Percentiles rank a stretch among this genome's conserved stretches.
These are phyloP conservation scores for Arvicanthis niloticus DNA, from an alignment of 2,113 vertebrate genomes.

Conservation along the genomic window DNA sequence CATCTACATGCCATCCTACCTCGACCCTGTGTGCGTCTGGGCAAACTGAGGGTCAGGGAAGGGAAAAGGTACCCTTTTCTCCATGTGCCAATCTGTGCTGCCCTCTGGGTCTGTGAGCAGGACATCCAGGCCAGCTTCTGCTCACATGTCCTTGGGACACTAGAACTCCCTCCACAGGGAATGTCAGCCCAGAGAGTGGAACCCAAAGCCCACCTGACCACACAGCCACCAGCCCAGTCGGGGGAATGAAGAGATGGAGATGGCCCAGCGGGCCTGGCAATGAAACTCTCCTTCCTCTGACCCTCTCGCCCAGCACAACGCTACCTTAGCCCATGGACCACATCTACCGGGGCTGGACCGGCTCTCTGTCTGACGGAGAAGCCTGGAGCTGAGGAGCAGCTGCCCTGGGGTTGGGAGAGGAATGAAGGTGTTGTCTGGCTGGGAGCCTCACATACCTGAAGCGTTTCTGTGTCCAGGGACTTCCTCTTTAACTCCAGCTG, in stretches of 20 bases:
- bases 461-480: constrained; percentile 94
- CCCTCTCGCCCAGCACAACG: constrained; percentile 58
- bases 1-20: not conserved
- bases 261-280: constrained; percentile 62
- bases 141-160: not conserved
- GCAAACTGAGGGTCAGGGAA: not conserved
- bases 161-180: not conserved
- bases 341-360: not conserved
- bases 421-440: constrained; percentile 1
- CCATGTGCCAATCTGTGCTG: not conserved
- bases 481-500: constrained; percentile 98
- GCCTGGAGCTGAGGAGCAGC: not conserved
- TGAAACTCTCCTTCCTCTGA: constrained; percentile 80
- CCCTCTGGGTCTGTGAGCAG: not conserved
- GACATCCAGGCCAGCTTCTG: not conserved
- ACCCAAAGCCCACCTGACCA: constrained; percentile 28
- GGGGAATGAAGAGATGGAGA: constrained; percentile 60
- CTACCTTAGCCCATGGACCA: not conserved
- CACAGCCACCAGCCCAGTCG: constrained; percentile 33
- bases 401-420: constrained; percentile 43
- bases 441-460: constrained; percentile 94
- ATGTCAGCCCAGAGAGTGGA: not conserved
- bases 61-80: not conserved
- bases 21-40: not conserved
- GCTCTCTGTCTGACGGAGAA: not conserved